A percentile compares a stretch with the other conserved stretches of the same genome.
Evolutionary conservation across 2,888 invertebrate species (phyloP).

Genomic region (Rhagophthalmus giganteus): DNA sequence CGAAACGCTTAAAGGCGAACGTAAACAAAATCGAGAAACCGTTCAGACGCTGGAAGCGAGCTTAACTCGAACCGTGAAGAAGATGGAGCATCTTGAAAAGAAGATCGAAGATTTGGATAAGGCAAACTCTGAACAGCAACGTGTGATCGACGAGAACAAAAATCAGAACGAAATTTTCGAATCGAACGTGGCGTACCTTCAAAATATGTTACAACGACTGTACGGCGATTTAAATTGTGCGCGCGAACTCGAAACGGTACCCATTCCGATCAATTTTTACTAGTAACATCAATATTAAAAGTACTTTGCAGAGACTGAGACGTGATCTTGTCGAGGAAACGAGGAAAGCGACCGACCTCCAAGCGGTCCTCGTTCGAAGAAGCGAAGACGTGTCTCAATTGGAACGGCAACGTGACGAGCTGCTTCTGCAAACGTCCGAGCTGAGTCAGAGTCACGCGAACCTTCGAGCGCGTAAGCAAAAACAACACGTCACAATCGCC

Average conservation of each 20-base stretch:
- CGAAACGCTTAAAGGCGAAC: neutral
- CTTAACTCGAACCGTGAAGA: too few relatives aligned
- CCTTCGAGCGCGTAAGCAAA: too few relatives aligned
- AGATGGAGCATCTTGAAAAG: too few relatives aligned
- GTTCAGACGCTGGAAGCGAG: neutral
- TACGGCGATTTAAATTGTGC: neutral
- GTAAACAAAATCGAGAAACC: neutral
- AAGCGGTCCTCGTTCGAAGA: neutral
- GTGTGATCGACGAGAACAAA: neutral
- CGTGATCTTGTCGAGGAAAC: too few relatives aligned
- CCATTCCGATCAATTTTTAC: neutral
- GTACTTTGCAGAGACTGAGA: neutral
- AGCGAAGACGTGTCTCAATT: neutral
- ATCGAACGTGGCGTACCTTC: neutral
- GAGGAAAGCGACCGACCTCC: neutral
- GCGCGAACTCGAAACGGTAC: neutral
- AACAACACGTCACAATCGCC: too few relatives aligned
- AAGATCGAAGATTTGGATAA: too few relatives aligned
- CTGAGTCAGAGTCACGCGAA: too few relatives aligned
- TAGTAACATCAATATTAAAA: neutral
- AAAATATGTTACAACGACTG: neutral
- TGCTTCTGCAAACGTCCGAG: too few relatives aligned
- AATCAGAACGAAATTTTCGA: neutral
- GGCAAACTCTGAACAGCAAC: too few relatives aligned
- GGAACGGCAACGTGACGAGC: too few relatives aligned